Percentiles rank a stretch among this genome's conserved stretches.
These are phyloP conservation scores for Tillus elongatus DNA, from an alignment of 2,888 invertebrate species.

Conservation along the genomic window DNA sequence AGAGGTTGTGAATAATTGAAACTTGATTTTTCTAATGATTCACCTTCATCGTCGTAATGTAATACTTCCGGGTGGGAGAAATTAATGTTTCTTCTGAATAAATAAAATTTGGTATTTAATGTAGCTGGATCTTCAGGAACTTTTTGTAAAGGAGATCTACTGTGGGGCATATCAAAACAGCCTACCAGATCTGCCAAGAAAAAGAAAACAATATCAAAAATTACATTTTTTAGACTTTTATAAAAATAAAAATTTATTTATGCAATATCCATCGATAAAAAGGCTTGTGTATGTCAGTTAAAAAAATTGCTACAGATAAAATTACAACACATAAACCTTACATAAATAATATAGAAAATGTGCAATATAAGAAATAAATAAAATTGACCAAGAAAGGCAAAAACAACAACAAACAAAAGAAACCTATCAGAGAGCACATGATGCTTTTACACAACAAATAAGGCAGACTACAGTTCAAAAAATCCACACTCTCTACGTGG, in stretches of 20 bases:
- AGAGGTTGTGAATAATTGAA: conserved; percentile 42
- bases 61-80: conserved; percentile 40
- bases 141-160: conserved; percentile 45
- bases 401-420: too few relatives aligned
- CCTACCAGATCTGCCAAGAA: conserved; percentile 49
- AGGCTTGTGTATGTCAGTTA: too few relatives aligned
- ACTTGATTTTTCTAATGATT: conserved; percentile 41
- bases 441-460: too few relatives aligned
- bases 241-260: conserved; percentile 1
- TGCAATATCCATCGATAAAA: background rate
- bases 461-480: too few relatives aligned
- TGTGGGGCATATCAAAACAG: conserved; percentile 46
- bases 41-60: conserved; percentile 43
- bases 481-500: too few relatives aligned
- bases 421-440: too few relatives aligned
- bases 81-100: conserved; percentile 41
- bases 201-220: conserved; percentile 31
- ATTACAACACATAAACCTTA: too few relatives aligned
- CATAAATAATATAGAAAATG: too few relatives aligned
- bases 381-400: too few relatives aligned
- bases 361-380: too few relatives aligned
- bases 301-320: too few relatives aligned
- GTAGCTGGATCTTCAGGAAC: conserved; percentile 47
- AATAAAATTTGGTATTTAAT: conserved; percentile 46
- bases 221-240: conserved; percentile 42